Base-by-base conservation (phyloP, 2,797 vertebrate species). In the Lindbergichthys nudifrons region DNA sequence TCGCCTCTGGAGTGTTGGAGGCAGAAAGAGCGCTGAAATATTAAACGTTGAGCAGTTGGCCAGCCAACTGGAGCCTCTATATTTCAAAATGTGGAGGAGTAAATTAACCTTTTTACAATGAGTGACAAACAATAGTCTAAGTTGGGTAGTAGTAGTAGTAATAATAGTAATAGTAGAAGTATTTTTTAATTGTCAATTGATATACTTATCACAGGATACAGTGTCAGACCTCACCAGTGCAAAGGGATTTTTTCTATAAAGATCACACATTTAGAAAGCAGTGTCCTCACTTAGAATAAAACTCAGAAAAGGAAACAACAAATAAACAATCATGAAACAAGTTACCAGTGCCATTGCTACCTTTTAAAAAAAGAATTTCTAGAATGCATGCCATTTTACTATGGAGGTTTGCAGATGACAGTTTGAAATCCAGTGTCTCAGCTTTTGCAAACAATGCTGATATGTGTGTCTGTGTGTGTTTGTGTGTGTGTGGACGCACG, bases 51-150 rank as follows among this genome's bases (percentile, higher is more conserved):
- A 93, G 94, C 90, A 95, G 95, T 94, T 94, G 94, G 94, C 94
- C 95, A 95, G 95, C 95, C 95, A 95, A 95, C 95, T 95, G 93
- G 87, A 94, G 89, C 92, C 89, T 91, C 82, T 91, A 91, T 91
- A 88, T 83, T 91, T 93, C 87, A 92, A 93, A 92, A 94, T 88
- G 90, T 92, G 87, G 91, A 92, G 87, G 88, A 94, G 92, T 93
- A 93, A 95, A 95, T 94, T 88, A 95, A 95, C 92, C 92, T 92
- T 89, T 92, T 93, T 94, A 94, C 91, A 84, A 90, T 93, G 91
- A 88, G 84, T 87, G 89, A 92, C 80, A 91, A 93, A 94, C 86
- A 81, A 90, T 90, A 91, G 70, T 93, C 90, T 89, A 92, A 91
- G 83, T 88, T 86, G 73, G 88, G 91, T 91, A 84, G 80, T 86